Conservation (phyloP, 2,888 invertebrate genomes). For the Geotrupes spiniger region DNA sequence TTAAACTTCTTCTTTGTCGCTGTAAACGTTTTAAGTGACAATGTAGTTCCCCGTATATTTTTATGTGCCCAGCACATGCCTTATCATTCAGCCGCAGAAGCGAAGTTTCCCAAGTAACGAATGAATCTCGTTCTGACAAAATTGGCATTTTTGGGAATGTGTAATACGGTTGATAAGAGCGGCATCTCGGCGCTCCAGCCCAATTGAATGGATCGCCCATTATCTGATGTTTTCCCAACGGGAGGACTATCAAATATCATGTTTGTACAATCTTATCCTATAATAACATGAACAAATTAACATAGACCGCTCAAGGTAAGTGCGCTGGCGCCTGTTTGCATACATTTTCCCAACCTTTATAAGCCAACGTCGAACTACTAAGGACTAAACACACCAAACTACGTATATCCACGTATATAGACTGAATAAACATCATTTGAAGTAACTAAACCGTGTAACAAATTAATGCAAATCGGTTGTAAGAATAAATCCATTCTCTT, state of each 20-base stretch:
- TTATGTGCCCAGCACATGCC: slow-evolving; percentile 1
- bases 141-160: slow-evolving; percentile 24
- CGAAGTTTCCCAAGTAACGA: slow-evolving; percentile 23
- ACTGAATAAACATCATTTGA: too few species aligned
- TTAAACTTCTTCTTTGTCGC: too few species aligned
- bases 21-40: too few species aligned
- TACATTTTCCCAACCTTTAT: slow-evolving; percentile 33
- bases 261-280: slow-evolving; percentile 39
- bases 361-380: neutral
- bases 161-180: slow-evolving; percentile 6
- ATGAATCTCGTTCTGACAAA: slow-evolving; percentile 24
- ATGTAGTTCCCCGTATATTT: neutral
- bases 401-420: too few species aligned
- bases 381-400: too few species aligned
- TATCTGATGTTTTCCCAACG: slow-evolving; percentile 37
- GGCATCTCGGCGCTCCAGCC: slow-evolving; percentile 25
- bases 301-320: slow-evolving; percentile 35
- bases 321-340: slow-evolving; percentile 34
- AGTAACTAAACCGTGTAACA: too few species aligned
- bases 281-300: slow-evolving; percentile 40
- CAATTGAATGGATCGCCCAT: slow-evolving; percentile 33
- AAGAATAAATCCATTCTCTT: too few species aligned
- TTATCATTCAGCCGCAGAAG: slow-evolving; percentile 15
- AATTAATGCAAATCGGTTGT: too few species aligned
- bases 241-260: slow-evolving; percentile 37